Evolutionary conservation across 2,888 invertebrate genomes (phyloP).

Genomic region (Mesopsocus fuscifrons): DNA sequence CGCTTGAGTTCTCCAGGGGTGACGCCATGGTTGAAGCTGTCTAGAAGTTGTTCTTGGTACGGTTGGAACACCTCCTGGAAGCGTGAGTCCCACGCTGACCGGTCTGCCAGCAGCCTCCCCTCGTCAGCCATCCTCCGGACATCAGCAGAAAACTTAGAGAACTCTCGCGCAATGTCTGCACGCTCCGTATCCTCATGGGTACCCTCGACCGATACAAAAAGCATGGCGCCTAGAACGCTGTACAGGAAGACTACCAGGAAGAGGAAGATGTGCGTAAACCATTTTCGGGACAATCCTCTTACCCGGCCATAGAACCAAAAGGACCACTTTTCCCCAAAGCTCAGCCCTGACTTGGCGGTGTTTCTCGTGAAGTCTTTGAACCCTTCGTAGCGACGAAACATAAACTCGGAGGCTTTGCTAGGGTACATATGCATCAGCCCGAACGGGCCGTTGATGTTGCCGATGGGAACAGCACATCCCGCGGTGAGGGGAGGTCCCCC

Average conservation of each 20-base stretch:
- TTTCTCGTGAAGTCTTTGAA: conserved; percentile 55
- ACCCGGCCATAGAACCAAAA: conserved; percentile 64
- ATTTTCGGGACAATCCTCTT: conserved; percentile 53
- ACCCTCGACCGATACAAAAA: conserved; percentile 64
- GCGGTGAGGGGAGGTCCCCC: conserved; percentile 1
- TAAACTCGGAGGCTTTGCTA: conserved; percentile 53
- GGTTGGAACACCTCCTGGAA: conserved; percentile 26
- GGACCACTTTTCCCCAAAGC: conserved; percentile 64
- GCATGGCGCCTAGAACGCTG: conserved; percentile 59
- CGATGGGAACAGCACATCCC: conserved; percentile 12
- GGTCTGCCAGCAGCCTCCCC: conserved; percentile 21
- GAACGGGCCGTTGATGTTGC: conserved; percentile 13
- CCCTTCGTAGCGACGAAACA: conserved; percentile 61
- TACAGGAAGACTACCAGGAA: conserved; percentile 57
- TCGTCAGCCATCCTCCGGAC: conserved; percentile 23
- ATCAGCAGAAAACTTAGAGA: conserved; percentile 20
- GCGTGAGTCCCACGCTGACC: conserved; percentile 10
- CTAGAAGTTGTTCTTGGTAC: conserved; percentile 34
- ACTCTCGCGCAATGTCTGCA: background rate
- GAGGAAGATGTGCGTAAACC: conserved; percentile 81
- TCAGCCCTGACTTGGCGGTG: conserved; percentile 55
- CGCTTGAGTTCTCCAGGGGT: conserved; percentile 27
- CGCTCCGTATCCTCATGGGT: conserved; percentile 23
- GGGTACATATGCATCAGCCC: conserved; percentile 29
- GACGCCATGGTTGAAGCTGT: conserved; percentile 30